Base-by-base conservation (phyloP, 2,888 invertebrate genomes). In the Pheosia tremula region DNA sequence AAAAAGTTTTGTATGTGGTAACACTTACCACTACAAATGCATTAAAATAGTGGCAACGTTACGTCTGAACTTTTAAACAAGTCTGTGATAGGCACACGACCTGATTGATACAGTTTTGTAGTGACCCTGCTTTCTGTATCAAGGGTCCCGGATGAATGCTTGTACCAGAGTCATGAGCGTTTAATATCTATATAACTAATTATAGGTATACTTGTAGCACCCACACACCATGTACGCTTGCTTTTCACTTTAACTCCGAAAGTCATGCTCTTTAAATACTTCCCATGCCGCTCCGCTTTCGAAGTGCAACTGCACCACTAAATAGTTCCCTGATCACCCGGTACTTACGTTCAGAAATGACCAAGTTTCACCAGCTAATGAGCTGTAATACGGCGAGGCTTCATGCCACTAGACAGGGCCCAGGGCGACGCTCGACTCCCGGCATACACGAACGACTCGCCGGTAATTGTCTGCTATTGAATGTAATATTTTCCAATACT, bases 291-390 rank as follows among this genome's bases (percentile, higher is more conserved):
- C 24, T 50, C 50, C 45, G 9, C 62, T 59, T 60, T 62, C 56
- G 65, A 60, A 58, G 59, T 64, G 66, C 61, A 62, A 50, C 59
- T 61, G 57, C 45, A 63, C 69, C 60, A 38, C 57, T 62, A 68
- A 68, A 65, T 61, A 63, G 64, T 57, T 36, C 53, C 24, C 55
- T 63, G 45, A 68, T 24, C 24, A 24, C 69, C 62, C 67, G 57
- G 55, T 64, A 63, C 74, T 68, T 57, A 69, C 71, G 72, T 70
- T 69, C 77, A 77, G 68, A 85, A 87, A 87, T 84, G 67, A 71
- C 71, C 69, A 73, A 84, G 89, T 88, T 87, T 88, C 87, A 77
- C 84, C 72, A 10, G 64, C 79, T 88, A 89, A 89, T 89, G 85
- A 87, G 81, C 72, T 73, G 72, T 84, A 85, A 86, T 84, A 77